Evolutionary conservation across 2,797 vertebrate genomes (phyloP).

Genomic region (Gobio occitaniae): DNA sequence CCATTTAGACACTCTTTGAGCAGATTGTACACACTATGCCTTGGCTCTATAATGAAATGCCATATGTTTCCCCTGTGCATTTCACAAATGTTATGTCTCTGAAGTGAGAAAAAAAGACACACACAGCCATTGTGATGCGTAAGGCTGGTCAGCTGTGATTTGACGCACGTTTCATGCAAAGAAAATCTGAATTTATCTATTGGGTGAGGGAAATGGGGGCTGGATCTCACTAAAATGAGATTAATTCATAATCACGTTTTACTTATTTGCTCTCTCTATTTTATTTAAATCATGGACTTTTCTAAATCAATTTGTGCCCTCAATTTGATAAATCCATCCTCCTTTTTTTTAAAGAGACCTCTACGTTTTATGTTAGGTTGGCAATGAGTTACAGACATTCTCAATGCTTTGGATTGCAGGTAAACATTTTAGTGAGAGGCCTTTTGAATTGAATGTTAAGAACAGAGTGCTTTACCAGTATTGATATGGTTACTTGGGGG

Average conservation of each 20-base stretch:
- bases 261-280: no score
- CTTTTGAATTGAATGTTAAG: no score
- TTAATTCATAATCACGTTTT: not conserved
- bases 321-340: no score
- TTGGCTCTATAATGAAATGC: conserved; percentile 17
- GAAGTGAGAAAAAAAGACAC: not conserved
- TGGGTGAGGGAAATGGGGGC: not conserved
- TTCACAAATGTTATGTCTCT: conserved; percentile 20
- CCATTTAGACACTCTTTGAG: conserved; percentile 18
- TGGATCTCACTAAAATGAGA: not conserved
- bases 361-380: no score
- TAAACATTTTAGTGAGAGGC: not conserved
- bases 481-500: no score
- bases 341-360: no score
- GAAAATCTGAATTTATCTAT: not conserved
- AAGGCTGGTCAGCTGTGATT: not conserved
- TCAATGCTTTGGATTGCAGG: not conserved
- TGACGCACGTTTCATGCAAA: not conserved
- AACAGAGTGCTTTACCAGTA: no score
- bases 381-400: not conserved
- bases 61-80: conserved; percentile 32
- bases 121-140: not conserved
- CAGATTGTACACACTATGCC: conserved; percentile 32
- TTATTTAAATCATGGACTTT: not conserved
- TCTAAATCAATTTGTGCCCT: not conserved